These are phyloP conservation scores for Lamellibrachia luymesi DNA, from an alignment of 1,140 invertebrate species.

Conservation along the genomic window DNA sequence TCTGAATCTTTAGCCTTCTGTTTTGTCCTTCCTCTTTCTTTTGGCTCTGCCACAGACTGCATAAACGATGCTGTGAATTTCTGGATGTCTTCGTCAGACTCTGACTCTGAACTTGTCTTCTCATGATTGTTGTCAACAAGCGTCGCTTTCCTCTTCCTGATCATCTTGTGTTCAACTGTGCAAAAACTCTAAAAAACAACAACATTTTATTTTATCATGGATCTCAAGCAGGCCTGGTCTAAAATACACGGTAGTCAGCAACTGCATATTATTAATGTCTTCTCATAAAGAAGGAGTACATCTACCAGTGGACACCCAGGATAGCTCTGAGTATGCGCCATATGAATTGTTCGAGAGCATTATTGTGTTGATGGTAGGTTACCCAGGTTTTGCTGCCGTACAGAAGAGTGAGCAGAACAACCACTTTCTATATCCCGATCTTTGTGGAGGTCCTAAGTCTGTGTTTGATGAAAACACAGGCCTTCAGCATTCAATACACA, in stretches of 20 bases:
- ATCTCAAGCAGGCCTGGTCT: background rate
- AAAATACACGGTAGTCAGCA: background rate
- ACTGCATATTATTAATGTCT: background rate
- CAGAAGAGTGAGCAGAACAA: no score
- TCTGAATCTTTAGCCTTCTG: background rate
- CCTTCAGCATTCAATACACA: no score
- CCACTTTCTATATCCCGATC: no score
- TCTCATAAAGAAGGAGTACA: background rate
- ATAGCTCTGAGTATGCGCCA: no score
- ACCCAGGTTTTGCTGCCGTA: no score
- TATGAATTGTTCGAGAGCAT: no score
- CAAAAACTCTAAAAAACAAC: background rate
- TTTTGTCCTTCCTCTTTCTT: background rate
- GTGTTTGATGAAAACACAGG: no score
- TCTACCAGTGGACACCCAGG: background rate
- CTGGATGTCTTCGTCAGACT: background rate
- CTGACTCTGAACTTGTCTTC: background rate
- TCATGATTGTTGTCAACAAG: background rate
- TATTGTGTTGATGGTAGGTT: no score
- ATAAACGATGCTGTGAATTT: background rate
- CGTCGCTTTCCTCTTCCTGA: background rate
- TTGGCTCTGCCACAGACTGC: background rate
- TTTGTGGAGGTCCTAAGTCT: no score
- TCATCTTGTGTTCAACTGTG: background rate
- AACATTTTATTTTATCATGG: background rate